Base-by-base conservation (phyloP, 1,140 invertebrate species). In the Cheumatopsyche charites region DNA sequence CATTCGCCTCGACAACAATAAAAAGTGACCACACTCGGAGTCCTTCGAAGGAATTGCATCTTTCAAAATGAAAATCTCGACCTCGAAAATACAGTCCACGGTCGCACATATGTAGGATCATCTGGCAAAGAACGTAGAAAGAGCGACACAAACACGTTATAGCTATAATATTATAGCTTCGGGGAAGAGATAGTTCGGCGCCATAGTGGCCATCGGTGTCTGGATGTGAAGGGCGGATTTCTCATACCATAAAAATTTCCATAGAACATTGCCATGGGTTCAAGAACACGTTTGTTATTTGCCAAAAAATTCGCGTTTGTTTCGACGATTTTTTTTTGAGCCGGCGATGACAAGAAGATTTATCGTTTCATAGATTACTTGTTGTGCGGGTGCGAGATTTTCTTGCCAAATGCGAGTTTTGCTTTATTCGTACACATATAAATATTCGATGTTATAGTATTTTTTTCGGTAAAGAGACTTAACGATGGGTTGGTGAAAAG, bases 201-300 rank as follows among this genome's bases (percentile, higher is more conserved):
- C 63, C 63, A 66, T 4, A 15, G 1, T 19, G 63, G 36, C 63
- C 41, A 47, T n/a, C 26, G 21, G n/a, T 45, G n/a, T 66, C 6
- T 21, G 61, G 61, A 7, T 7, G 25, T 1, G 17, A 62, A 62
- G 7, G 15, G n/a, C 23, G 26, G 25, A 23, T 25, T 62, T 36
- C 19, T 26, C 13, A 26, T 11, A 29, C 17, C 6, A 6, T 62
- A n/a, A n/a, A n/a, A n/a, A n/a, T 41, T 12, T 15, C 29, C 23
- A 6, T 6, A 1, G 15, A 41, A 66, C 63, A 36, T 5, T 45
- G 41, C 42, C 29, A 9, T 19, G 66, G 42, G 66, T 68, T 68
- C 66, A 68, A 68, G 66, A 68, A 68, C 66, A 68, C 47, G 49
- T 68, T 66, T 68, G 66, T 68, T 68, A 68, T 68, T 68, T 68